Base-by-base conservation (phyloP, 2,113 vertebrate species). In the Planiliza haematocheilus region DNA sequence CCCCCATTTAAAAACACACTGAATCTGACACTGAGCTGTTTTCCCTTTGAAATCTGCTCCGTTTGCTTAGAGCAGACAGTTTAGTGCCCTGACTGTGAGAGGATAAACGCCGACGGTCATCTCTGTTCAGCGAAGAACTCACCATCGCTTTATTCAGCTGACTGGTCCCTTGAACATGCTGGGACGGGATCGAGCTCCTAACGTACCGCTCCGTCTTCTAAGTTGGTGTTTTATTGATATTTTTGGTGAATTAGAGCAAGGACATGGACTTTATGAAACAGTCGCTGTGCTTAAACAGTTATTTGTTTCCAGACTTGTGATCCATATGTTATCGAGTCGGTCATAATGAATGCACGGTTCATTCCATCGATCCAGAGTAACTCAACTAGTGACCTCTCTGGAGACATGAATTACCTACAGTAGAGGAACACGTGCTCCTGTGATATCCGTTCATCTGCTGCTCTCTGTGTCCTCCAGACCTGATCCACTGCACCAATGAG, bases 401-500 rank as follows among this genome's bases (percentile, higher is more conserved):
- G 53, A 56, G 61, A 64, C 30, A 70, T 76, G 49, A 74, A 83
- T 70, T 20, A 53, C n/a, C 6, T 8, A 4, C 14, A 60, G 21
- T 16, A n/a, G 21, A 37, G 24, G 14, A 43, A 36, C 17, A 52
- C n/a, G n/a, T n/a, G n/a, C n/a, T n/a, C n/a, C n/a, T n/a, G n/a
- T n/a, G n/a, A n/a, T n/a, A n/a, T n/a, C n/a, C n/a, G n/a, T n/a
- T n/a, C n/a, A n/a, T n/a, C n/a, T n/a, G n/a, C n/a, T n/a, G n/a
- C 63, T 34, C n/a, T 66, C 36, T 58, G 41, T 66, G 2, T 65
- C 74, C 38, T 74, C 18, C 89, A 99, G 97, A 97, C 94, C 93
- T 98, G 88, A 95, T 96, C 91, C 95, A 95, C 79, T 97, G 96
- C 94, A 96, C 97, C 91, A 98, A 97, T 86, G 95, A 96, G 94